phyloP scores from a whole-genome alignment of 1,140 invertebrate species.

The Rhopalosiphum maidis region DNA sequence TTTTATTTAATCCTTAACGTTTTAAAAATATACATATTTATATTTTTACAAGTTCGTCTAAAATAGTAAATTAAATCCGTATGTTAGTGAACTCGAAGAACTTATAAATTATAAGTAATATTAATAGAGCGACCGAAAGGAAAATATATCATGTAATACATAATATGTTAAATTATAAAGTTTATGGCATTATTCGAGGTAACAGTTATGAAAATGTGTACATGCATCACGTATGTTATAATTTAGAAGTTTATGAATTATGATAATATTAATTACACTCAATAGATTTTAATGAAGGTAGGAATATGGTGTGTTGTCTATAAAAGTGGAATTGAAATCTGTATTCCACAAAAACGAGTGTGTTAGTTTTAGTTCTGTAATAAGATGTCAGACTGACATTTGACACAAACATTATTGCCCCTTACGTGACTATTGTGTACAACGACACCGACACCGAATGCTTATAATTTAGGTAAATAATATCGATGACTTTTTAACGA shows the following conservation, averaged over 20 bases:
- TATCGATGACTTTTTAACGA: too few species aligned
- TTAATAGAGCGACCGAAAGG: not conserved
- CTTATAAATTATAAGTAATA: not conserved
- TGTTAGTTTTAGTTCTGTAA: not conserved
- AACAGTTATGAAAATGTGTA: not conserved
- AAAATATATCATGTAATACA: not conserved
- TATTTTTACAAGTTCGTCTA: too few species aligned
- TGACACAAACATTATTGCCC: too few species aligned
- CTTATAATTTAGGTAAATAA: too few species aligned
- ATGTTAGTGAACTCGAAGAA: not conserved
- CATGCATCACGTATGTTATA: not conserved
- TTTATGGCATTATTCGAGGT: not conserved
- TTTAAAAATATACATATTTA: not conserved
- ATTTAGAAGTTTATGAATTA: not conserved
- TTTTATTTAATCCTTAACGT: not conserved
- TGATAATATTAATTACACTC: not conserved
- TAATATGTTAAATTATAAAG: not conserved
- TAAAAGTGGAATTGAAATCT: not conserved
- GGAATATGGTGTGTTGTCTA: not conserved
- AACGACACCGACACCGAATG: too few species aligned
- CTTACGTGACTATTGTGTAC: too few species aligned
- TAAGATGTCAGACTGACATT: not conserved
- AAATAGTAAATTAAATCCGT: not conserved
- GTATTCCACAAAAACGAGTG: not conserved
- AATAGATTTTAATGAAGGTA: not conserved